Evolutionary conservation across 2,888 invertebrate genomes (phyloP), one percentile per base, ranked within the genome.

Genomic region (Emmelina monodactyla): DNA sequence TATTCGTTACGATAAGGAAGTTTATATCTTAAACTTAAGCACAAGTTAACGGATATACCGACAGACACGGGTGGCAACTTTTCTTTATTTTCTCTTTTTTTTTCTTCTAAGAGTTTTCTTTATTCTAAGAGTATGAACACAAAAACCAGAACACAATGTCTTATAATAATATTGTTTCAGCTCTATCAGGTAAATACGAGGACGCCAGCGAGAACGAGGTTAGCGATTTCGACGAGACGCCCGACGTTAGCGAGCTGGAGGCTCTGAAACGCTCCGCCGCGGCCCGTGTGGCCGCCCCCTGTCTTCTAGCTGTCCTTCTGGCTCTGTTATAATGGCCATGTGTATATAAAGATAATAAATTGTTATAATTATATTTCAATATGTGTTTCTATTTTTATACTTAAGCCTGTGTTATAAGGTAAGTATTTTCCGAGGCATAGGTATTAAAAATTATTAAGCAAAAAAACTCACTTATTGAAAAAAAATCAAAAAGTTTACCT

Each of bases 201-300:
- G 79, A 79, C 47, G 69, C 70, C 67, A 75, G 73, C 52, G 76
- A 78, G 61, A 78, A 73, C 45, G 78, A 78, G 46, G 58, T 76
- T 32, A 60, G 64, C 5, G 70, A 70, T 32, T 64, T 70, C 28
- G 72, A 75, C 33, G 72, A 73, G 40, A 59, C 67, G 3, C 73
- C 75, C 0, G 78, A 78, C 43, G 76, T 78, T 25, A 71, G 73
- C 39, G 76, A 79, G 43, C 55, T 78, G 10, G 78, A 78, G 38
- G 78, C 78, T 11, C 58, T 75, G 31, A 76, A 78, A 47, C 65
- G 79, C 22, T 76, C 78, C 54, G 45, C 53, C 15, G 61, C 60
- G 2, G 34, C 45, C 29, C 33, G 37, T 1, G 28, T 14, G 16
- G 11, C 31, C 28, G 13, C 39, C 31, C n/a, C 35, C 34, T 29